Evolutionary conservation across 2,113 vertebrate species (phyloP).

Genomic region (Marmota flaviventris): DNA sequence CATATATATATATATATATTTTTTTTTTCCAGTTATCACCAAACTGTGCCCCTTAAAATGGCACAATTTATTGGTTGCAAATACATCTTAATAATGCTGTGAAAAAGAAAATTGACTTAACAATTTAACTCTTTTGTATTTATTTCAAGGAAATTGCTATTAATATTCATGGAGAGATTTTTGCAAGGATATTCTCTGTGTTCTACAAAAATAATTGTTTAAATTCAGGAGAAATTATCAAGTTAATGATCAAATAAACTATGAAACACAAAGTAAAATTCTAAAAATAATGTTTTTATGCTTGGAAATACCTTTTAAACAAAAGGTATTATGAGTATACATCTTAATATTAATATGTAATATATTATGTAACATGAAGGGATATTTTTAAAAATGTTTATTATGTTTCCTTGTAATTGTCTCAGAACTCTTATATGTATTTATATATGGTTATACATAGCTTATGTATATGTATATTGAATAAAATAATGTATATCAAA

Average conservation of each 20-base stretch:
- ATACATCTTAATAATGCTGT: background rate
- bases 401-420: background rate
- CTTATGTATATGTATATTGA: background rate
- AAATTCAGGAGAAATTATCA: background rate
- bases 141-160: background rate
- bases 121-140: background rate
- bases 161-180: background rate
- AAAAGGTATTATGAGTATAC: background rate
- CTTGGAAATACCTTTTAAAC: background rate
- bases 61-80: background rate
- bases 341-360: background rate
- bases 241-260: background rate
- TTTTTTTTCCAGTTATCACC: background rate
- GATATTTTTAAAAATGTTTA: background rate
- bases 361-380: background rate
- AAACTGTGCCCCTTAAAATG: background rate
- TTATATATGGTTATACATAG: background rate
- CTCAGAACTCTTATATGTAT: background rate
- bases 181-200: background rate
- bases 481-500: background rate
- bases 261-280: background rate
- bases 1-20: too few species aligned
- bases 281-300: background rate
- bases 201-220: background rate
- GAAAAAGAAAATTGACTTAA: background rate